phyloP scores from a whole-genome alignment of 2,888 invertebrate species.

The Xiphydria camelus region DNA sequence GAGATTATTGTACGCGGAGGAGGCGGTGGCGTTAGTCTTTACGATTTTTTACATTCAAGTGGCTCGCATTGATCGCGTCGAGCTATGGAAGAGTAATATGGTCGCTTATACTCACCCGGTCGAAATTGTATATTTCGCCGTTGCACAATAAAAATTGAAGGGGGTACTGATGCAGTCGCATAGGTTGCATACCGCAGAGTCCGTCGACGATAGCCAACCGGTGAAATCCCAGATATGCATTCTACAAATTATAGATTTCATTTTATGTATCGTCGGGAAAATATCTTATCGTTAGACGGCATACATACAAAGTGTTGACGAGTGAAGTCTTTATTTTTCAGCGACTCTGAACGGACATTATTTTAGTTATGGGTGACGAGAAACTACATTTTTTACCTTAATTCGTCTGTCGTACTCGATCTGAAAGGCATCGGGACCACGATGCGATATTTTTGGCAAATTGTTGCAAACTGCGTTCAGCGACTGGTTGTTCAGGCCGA shows the following conservation, averaged over 20 bases:
- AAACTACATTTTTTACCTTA: conserved; percentile 54
- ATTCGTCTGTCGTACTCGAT: conserved; percentile 70
- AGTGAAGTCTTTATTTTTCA: too few relatives aligned
- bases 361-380: not conserved
- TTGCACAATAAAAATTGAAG: conserved; percentile 73
- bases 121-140: conserved; percentile 84
- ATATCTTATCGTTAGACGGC: not conserved
- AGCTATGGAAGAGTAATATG: too few relatives aligned
- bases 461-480: conserved; percentile 64
- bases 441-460: conserved; percentile 68
- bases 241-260: conserved; percentile 54
- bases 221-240: conserved; percentile 71
- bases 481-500: conserved; percentile 65
- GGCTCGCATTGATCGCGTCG: too few relatives aligned
- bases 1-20: too few relatives aligned
- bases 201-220: conserved; percentile 72
- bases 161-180: conserved; percentile 71
- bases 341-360: too few relatives aligned
- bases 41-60: not conserved
- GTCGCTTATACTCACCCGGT: conserved; percentile 58
- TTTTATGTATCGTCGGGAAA: not conserved
- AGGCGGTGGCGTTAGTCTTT: not conserved
- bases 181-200: conserved; percentile 77
- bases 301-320: not conserved
- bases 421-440: conserved; percentile 78